Percentiles rank a stretch among this genome's conserved stretches.
These are phyloP conservation scores for Tragopan temminckii DNA, from an alignment of 2,797 vertebrate genomes.

Conservation along the genomic window DNA sequence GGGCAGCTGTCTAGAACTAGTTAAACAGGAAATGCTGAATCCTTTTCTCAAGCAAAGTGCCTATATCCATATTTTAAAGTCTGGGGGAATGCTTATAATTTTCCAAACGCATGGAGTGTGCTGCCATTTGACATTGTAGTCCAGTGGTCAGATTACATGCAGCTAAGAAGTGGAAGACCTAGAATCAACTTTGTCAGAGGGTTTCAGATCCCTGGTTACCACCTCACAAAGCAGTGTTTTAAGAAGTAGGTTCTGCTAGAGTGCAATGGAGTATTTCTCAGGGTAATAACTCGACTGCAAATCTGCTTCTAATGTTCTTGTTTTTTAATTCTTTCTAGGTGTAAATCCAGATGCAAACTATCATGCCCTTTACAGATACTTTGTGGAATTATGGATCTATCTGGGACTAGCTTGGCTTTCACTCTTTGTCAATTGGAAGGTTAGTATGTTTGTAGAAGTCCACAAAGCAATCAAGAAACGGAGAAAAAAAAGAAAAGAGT, in stretches of 20 bases:
- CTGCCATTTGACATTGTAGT: background rate
- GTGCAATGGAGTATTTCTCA: background rate
- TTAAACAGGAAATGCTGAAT: background rate
- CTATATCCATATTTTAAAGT: background rate
- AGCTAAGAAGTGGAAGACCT: background rate
- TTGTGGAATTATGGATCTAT: slow-evolving; percentile 99
- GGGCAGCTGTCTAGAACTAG: background rate
- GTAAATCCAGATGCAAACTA: slow-evolving; percentile 93
- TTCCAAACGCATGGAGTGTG: background rate
- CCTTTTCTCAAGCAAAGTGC: background rate
- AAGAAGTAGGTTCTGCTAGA: background rate
- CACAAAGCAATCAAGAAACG: slow-evolving; percentile 98
- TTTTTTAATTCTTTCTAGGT: slow-evolving; percentile 80
- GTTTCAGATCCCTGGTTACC: background rate
- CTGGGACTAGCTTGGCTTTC: slow-evolving; percentile 97
- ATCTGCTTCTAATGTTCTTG: slow-evolving; percentile 6
- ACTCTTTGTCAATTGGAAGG: slow-evolving; percentile 98
- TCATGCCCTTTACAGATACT: slow-evolving; percentile 95
- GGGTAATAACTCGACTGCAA: background rate
- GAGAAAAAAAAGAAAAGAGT: slow-evolving; percentile 92
- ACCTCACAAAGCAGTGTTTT: background rate
- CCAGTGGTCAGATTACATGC: background rate
- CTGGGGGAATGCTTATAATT: background rate
- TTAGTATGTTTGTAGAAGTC: slow-evolving; percentile 98
- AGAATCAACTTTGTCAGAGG: background rate